Base-by-base conservation (phyloP, 2,113 vertebrate species). In the Sturnira hondurensis region DNA sequence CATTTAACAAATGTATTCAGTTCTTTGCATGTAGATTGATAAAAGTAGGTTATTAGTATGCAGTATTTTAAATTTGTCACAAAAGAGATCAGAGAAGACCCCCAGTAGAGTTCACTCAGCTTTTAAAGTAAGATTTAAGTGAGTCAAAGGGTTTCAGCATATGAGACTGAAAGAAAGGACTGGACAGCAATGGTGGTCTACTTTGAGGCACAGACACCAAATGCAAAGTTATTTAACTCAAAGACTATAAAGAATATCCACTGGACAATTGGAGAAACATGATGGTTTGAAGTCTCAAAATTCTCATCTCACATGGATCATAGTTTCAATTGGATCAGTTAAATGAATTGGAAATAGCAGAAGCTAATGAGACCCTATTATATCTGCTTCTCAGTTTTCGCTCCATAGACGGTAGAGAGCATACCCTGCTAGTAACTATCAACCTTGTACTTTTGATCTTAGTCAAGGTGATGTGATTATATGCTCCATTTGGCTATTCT, bases 131-230 rank as follows among this genome's bases (percentile, higher is more conserved):
- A 97, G 73, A 94, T 96, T 96, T 86, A 89, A 82, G 81, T 85
- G 76, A 96, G 61, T 96, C 77, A 97, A 97, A 96, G 77, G 65
- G 95, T 95, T 96, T 96, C 68, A 97, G 38, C 94, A 68, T 89
- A 77, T 74, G n/a, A 50, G 54, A 85, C 71, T 96, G 43, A 97
- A 95, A 96, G 89, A 89, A 96, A 83, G 78, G 91, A 70, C 70
- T 89, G 94, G 78, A 61, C 50, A 84, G 74, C 45, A 83, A 58
- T 56, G n/a, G 86, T 93, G 73, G 77, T 96, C 93, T 84, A 50
- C 92, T 96, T 91, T 96, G 92, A 96, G 90, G 41, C 58, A 38
- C 31, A 90, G 81, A n/a, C 61, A 86, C 67, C 47, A 94, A 91
- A 86, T 82, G 47, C 52, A 94, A 96, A 63, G 76, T 86, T 85